A percentile compares a stretch with the other conserved stretches of the same genome.
phyloP scores from a whole-genome alignment of 2,888 invertebrate genomes.

The Drosophila formosana region DNA sequence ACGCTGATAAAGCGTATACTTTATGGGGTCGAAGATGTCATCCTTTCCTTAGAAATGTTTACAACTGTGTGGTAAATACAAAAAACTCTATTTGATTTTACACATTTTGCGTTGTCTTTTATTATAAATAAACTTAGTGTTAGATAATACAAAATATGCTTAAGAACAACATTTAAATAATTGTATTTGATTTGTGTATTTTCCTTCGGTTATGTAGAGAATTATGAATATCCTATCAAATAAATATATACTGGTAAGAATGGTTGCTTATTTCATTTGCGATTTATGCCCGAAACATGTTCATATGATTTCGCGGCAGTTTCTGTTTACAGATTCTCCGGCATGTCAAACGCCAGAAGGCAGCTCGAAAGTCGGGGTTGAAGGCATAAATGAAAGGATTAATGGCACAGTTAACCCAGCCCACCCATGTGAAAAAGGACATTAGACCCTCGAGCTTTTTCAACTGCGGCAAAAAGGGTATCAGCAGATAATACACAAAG shows the following conservation, averaged over 20 bases:
- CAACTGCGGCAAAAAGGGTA: slow-evolving; percentile 90
- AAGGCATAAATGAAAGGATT: slow-evolving; percentile 97
- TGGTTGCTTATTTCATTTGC: slow-evolving; percentile 3
- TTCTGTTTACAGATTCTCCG: slow-evolving; percentile 82
- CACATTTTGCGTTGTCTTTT: slow-evolving; percentile 23
- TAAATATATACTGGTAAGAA: slow-evolving; percentile 21
- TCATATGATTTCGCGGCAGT: slow-evolving; percentile 76
- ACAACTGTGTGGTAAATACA: neutral
- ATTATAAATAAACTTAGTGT: slow-evolving; percentile 22
- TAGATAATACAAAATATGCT: slow-evolving; percentile 24
- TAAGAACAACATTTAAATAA: slow-evolving; percentile 38
- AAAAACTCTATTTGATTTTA: neutral
- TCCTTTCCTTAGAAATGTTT: neutral
- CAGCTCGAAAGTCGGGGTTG: slow-evolving; percentile 93
- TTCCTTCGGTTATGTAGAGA: slow-evolving; percentile 11
- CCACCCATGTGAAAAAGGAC: slow-evolving; percentile 93
- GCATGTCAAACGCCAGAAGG: slow-evolving; percentile 93
- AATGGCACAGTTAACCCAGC: slow-evolving; percentile 95
- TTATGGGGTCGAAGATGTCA: neutral
- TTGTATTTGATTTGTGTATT: slow-evolving; percentile 14
- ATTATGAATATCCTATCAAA: slow-evolving; percentile 18
- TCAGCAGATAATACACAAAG: slow-evolving; percentile 92
- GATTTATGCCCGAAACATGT: slow-evolving; percentile 79
- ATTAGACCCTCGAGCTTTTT: slow-evolving; percentile 88
- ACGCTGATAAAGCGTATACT: neutral